A percentile compares a stretch with the other conserved stretches of the same genome.
phyloP scores from a whole-genome alignment of 2,888 invertebrate species.

The Anaspis maculata region DNA sequence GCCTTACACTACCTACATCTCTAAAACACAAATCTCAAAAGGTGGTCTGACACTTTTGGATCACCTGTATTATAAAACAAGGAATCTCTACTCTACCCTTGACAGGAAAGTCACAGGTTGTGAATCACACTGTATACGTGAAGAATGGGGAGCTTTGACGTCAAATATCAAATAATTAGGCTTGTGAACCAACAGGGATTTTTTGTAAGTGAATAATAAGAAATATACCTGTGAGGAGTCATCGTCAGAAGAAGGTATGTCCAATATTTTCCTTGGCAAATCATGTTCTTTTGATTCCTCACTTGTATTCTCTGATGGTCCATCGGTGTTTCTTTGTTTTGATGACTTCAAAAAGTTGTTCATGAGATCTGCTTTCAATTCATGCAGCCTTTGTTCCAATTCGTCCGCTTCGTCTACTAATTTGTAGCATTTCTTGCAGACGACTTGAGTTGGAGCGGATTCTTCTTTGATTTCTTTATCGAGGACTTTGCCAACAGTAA shows the following conservation, averaged over 20 bases:
- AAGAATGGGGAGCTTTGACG: no score
- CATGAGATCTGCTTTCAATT: slow-evolving; percentile 46
- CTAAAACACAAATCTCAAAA: no score
- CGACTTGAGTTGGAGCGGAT: slow-evolving; percentile 46
- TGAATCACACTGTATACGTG: no score
- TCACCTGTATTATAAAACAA: no score
- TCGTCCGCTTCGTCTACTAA: slow-evolving; percentile 55
- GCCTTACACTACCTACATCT: no score
- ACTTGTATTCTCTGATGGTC: not conserved
- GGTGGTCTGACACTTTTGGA: no score
- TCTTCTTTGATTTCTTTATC: slow-evolving; percentile 46
- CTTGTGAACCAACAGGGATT: no score
- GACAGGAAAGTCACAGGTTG: no score
- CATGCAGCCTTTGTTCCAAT: slow-evolving; percentile 44
- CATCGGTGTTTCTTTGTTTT: slow-evolving; percentile 18
- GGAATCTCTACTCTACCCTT: no score
- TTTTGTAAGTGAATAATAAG: no score
- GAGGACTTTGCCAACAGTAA: slow-evolving; percentile 43
- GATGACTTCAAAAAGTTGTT: slow-evolving; percentile 25
- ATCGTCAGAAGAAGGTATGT: slow-evolving; percentile 39
- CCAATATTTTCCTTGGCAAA: slow-evolving; percentile 35
- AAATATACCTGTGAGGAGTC: no score
- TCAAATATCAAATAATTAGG: no score
- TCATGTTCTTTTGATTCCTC: slow-evolving; percentile 22
- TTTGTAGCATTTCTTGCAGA: slow-evolving; percentile 64